Evolutionary conservation across 2,888 invertebrate genomes (phyloP).

Genomic region (Epinotia bilunana): DNA sequence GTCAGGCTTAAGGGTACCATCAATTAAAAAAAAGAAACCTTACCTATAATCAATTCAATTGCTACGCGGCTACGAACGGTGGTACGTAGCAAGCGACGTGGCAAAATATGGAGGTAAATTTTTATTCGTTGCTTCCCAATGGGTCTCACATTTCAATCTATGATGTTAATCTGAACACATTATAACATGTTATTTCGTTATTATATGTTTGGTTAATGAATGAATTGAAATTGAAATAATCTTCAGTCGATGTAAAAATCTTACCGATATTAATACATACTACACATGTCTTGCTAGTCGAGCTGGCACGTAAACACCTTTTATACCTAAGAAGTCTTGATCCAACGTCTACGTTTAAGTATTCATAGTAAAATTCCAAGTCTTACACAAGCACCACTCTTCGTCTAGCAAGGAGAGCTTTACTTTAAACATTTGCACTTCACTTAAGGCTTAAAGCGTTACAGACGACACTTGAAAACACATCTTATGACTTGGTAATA

Average conservation of each 20-base stretch:
- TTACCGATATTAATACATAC: not conserved
- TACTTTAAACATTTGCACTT: conserved; percentile 56
- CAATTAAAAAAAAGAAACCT: too few relatives aligned
- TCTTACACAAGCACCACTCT: conserved; percentile 70
- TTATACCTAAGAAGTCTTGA: conserved; percentile 63
- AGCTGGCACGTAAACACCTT: conserved; percentile 48
- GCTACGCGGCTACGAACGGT: conserved; percentile 42
- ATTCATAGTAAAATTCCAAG: conserved; percentile 73
- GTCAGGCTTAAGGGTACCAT: too few relatives aligned
- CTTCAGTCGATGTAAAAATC: not conserved
- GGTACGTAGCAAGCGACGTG: conserved; percentile 44
- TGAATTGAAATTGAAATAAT: too few relatives aligned
- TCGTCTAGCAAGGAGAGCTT: conserved; percentile 73
- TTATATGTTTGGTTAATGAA: too few relatives aligned
- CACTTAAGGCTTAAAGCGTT: conserved; percentile 46
- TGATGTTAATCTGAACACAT: not conserved
- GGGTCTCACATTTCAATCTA: not conserved
- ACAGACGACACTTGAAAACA: conserved; percentile 28
- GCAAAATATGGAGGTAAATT: not conserved
- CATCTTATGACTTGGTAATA: conserved; percentile 29
- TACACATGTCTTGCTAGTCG: conserved; percentile 22
- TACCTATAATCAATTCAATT: not conserved
- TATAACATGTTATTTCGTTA: too few relatives aligned
- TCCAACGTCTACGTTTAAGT: conserved; percentile 64
- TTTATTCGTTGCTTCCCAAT: not conserved